Evolutionary conservation across 2,797 vertebrate genomes (phyloP), one percentile per base, ranked within the genome.

Genomic region (Myioborus melanocephalus): DNA sequence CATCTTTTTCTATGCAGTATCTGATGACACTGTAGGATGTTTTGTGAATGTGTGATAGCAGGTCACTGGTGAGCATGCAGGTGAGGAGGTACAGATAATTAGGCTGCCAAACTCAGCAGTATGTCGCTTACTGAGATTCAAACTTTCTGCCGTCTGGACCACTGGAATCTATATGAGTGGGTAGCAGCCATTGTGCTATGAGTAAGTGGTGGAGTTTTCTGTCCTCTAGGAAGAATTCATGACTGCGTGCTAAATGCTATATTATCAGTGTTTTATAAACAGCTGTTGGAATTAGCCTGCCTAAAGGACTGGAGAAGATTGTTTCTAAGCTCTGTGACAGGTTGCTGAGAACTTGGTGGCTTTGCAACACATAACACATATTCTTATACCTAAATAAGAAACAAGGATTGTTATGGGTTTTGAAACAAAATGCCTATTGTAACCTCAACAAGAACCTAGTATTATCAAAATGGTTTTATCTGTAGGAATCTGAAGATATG

Each of bases 111-210:
- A 84, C 78, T 93, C 78, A 94, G 49, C 76, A 93, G 39, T 56
- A 63, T 76, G n/a, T 90, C 15, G 2, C 70, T 91, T 85, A 68
- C 71, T n/a, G 52, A 34, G 41, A 44, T 27, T 82, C 56, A 56
- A 87, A 82, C 37, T 75, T 95, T 87, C 76, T 95, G 89, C 77
- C 92, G 0, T 61, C 64, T 65, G 64, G 83, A 85, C 85, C 12
- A 15, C 80, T 94, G 82, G 66, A 70, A 89, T 75, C 69, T 64
- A 37, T 89, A 89, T 95, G 86, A 96, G 86, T 41, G 37, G 71
- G 35, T 82, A 79, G 87, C 41, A 79, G 61, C 55, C 55, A 63
- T 53, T 71, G 71, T 94, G 24, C 53, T 87, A 23, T 80, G 66
- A 75, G 50, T 89, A 89, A 92, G 27, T 80, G 78, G 53, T 94